A percentile compares a stretch with the other conserved stretches of the same genome.
phyloP scores from a whole-genome alignment of 2,888 invertebrate species.

The Dascillus cervinus region DNA sequence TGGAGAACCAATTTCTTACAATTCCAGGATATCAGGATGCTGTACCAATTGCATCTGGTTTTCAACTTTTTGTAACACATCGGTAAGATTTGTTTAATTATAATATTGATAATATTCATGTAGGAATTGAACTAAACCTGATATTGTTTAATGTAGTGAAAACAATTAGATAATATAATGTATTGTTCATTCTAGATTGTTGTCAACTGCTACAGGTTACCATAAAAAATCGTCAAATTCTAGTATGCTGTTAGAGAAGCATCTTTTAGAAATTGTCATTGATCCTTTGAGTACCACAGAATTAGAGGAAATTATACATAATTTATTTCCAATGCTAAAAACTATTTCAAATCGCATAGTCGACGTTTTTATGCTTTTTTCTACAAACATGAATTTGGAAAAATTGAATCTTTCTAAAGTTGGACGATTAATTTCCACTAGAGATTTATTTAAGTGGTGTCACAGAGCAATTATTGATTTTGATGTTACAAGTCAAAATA shows the following conservation, averaged over 20 bases:
- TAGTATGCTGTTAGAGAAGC: slow-evolving; percentile 67
- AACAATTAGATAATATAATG: slow-evolving; percentile 1
- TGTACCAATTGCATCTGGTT: slow-evolving; percentile 72
- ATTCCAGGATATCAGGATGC: slow-evolving; percentile 86
- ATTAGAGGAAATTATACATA: slow-evolving; percentile 62
- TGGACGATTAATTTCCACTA: slow-evolving; percentile 65
- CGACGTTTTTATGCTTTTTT: slow-evolving; percentile 76
- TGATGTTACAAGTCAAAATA: slow-evolving; percentile 61
- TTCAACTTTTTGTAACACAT: slow-evolving; percentile 89
- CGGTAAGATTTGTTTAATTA: too few relatives aligned
- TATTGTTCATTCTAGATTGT: slow-evolving; percentile 44
- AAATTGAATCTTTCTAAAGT: slow-evolving; percentile 40
- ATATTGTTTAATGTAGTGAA: not conserved
- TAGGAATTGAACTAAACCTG: too few relatives aligned
- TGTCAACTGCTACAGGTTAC: slow-evolving; percentile 53
- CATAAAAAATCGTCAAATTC: slow-evolving; percentile 56
- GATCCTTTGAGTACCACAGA: slow-evolving; percentile 71
- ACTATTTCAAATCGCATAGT: slow-evolving; percentile 70
- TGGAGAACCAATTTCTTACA: slow-evolving; percentile 74
- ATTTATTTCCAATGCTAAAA: slow-evolving; percentile 60
- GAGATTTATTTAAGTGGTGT: slow-evolving; percentile 92
- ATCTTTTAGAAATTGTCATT: slow-evolving; percentile 73
- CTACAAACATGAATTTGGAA: slow-evolving; percentile 50
- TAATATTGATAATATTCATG: slow-evolving; percentile 1
- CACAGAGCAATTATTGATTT: slow-evolving; percentile 66